Base-by-base conservation (phyloP, 1,140 invertebrate species). In the Vollenhovia emeryi region DNA sequence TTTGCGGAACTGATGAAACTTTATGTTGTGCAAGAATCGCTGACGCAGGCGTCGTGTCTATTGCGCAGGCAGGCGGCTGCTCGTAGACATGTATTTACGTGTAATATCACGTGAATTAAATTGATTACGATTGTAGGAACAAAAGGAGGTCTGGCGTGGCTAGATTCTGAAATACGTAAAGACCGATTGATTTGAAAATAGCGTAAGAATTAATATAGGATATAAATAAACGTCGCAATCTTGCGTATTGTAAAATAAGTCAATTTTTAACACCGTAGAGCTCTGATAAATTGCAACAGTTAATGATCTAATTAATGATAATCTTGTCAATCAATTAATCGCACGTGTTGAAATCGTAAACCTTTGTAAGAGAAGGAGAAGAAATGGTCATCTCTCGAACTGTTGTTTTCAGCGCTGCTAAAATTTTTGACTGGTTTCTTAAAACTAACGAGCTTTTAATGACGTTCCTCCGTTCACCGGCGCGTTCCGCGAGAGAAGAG, bases 1-100 rank as follows among this genome's bases (percentile, higher is more conserved):
- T 80, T 52, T 80, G 45, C 48, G 43, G 48, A 57, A 71, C 66
- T 43, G 78, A 73, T 33, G n/a, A 57, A 82, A 71, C 36, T 57
- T 78, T 57, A 71, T 7, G 11, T 71, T 71, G 64, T 33, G 48
- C 36, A 69, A 80, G 33, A 50, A 66, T 66, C 30, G 59, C 57
- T 33, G 59, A 60, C 15, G 40, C 33, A 27, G 36, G 9, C 36
- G 2, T 27, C 24, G 52, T 27, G 36, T 76, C 15, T 64, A 21
- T 76, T 48, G 74, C 74, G 24, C 57, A 75, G 52, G 15, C 15
- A 66, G 52, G 15, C 52, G n/a, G 33, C 33, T 59, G 13, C 36
- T 75, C 52, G 15, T 15, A 75, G 52, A 75, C 55, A 40, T 59
- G 13, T 59, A 48, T 48, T 76, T 64, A 33, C 74, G 27, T 21